phyloP scores from a whole-genome alignment of 2,113 vertebrate genomes.

The Piliocolobus tephrosceles region DNA sequence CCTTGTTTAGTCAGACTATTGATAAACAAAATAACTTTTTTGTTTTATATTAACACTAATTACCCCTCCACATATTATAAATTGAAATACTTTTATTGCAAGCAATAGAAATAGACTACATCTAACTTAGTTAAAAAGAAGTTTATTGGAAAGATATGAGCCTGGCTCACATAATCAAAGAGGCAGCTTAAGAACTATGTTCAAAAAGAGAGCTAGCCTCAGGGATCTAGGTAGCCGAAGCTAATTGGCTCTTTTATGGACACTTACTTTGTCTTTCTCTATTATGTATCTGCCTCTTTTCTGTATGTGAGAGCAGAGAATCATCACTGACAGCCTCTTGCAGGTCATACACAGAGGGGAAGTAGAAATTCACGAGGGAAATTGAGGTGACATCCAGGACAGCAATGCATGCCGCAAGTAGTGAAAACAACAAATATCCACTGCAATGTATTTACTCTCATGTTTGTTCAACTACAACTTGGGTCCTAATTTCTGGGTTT shows the following conservation, averaged over 20 bases:
- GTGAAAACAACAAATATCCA: neutral
- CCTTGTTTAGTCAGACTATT: neutral
- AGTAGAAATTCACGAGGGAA: neutral
- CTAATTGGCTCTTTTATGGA: neutral
- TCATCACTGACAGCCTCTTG: neutral
- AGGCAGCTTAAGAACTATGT: neutral
- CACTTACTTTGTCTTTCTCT: neutral
- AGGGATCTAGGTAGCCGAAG: neutral
- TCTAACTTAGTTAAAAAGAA: neutral
- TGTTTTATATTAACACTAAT: conserved; percentile 4
- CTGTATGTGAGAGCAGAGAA: neutral
- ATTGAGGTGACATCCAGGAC: neutral
- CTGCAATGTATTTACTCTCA: neutral
- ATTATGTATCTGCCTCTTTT: neutral
- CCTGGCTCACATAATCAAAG: neutral
- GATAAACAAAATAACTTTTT: neutral
- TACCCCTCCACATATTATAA: neutral
- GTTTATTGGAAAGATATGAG: neutral
- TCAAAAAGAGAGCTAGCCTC: neutral
- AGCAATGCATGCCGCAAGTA: neutral
- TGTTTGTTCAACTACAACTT: neutral
- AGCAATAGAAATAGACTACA: neutral
- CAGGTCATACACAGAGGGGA: neutral
- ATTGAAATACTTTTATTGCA: neutral
- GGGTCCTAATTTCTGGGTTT: neutral